Evolutionary conservation across 1,140 invertebrate species (phyloP), one percentile per base, ranked within the genome.

Genomic region (Cyclargus thomasi): DNA sequence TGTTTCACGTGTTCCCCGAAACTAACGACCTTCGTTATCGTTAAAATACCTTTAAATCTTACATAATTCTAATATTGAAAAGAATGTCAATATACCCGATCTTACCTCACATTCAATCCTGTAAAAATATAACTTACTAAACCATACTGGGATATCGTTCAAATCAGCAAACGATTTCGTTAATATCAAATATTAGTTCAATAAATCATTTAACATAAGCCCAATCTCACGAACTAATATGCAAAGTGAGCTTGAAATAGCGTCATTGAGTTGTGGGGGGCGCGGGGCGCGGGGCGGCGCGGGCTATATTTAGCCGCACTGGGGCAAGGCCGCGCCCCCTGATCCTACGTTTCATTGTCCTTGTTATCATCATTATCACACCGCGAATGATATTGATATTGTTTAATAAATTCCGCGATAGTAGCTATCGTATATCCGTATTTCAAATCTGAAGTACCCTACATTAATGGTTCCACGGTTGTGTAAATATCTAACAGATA

Each of bases 301-400:
- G 74, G 64, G 74, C 83, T 85, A 85, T 78, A 87, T 77, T 83
- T 87, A 87, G 70, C 80, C 82, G 76, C 70, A 81, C 69, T 83
- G 67, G 78, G 78, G 69, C 82, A 86, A 86, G 80, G 83, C 78
- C 78, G 63, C 67, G 75, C 72, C 73, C 78, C 67, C 76, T 73
- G 79, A 77, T 72, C 74, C 74, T 65, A 81, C 81, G 78, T 80
- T 75, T 65, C 65, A 74, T 76, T 78, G 81, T 83, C 81, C 81
- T 83, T 79, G 74, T 74, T 75, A 83, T 80, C 83, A 83, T 80
- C 85, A 79, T 76, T 67, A 47, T 47, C 39, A 16, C 29, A 64
- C 73, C 39, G 39, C 10, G 10, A 47, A 14, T 16, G 10, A 47
- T 5, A 35, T 35, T 3, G 29, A n/a, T n/a, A n/a, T n/a, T n/a